Evolutionary conservation across 2,113 vertebrate genomes (phyloP).

Genomic region (Mungos mungo): DNA sequence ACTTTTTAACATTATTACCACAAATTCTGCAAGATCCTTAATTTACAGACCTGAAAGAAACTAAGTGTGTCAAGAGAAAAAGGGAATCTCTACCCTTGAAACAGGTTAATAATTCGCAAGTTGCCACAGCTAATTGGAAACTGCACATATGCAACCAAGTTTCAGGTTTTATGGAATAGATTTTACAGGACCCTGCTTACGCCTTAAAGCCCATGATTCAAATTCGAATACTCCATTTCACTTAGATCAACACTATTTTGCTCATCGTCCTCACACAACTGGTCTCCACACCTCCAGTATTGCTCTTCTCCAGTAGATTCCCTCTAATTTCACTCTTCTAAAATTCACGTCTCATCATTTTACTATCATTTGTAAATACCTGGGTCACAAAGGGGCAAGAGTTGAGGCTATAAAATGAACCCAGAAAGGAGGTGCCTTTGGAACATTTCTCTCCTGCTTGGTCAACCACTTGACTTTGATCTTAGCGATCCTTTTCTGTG

Average conservation of each 20-base stretch:
- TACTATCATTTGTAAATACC: background rate
- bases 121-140: background rate
- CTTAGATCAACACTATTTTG: background rate
- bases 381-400: background rate
- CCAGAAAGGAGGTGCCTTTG: background rate
- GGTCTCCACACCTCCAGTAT: background rate
- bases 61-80: background rate
- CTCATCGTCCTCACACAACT: background rate
- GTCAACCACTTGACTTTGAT: background rate
- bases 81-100: background rate
- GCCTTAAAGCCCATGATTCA: too few species aligned
- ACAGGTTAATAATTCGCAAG: background rate
- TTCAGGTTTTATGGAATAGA: background rate
- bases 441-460: background rate
- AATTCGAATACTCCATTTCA: background rate
- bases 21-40: background rate
- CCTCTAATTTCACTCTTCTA: background rate
- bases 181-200: background rate
- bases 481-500: background rate
- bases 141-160: too few species aligned
- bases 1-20: background rate
- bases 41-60: background rate
- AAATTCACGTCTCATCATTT: background rate
- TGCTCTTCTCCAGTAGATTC: background rate
- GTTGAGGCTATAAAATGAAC: background rate